A percentile compares a stretch with the other conserved stretches of the same genome.
phyloP scores from a whole-genome alignment of 2,113 vertebrate genomes.

The Sylvilagus bachmani region DNA sequence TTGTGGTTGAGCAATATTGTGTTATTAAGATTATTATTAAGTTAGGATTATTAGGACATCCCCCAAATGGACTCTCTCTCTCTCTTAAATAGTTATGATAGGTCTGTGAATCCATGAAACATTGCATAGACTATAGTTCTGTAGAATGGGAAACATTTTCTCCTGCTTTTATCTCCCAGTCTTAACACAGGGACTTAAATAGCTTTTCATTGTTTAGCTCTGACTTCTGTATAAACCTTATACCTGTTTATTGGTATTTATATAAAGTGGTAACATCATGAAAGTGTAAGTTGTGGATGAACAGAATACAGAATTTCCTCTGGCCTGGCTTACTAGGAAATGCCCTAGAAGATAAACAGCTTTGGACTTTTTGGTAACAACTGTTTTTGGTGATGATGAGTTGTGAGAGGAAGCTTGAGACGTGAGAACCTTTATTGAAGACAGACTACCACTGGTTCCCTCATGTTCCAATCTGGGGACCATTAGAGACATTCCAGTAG shows the following conservation, averaged over 20 bases:
- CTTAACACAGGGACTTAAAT: constrained; percentile 30
- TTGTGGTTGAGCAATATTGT: background rate
- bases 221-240: background rate
- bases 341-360: constrained; percentile 31
- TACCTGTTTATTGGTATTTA: constrained; percentile 6
- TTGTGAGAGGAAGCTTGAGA: constrained; percentile 32
- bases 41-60: background rate
- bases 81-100: background rate
- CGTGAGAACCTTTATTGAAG: constrained; percentile 36
- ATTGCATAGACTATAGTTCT: background rate
- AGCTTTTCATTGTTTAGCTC: constrained; percentile 34
- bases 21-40: background rate
- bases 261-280: constrained; percentile 23
- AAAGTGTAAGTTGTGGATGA: constrained; percentile 44
- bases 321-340: constrained; percentile 51
- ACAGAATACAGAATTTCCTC: background rate
- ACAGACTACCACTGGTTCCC: background rate
- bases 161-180: background rate
- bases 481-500: constrained; percentile 23
- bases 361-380: background rate
- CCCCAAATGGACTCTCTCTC: background rate
- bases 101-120: background rate
- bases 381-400: background rate
- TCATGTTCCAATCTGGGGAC: background rate
- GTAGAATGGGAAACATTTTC: constrained; percentile 40